Conservation (phyloP, 2,888 invertebrate species). For the Myathropa florea region DNA sequence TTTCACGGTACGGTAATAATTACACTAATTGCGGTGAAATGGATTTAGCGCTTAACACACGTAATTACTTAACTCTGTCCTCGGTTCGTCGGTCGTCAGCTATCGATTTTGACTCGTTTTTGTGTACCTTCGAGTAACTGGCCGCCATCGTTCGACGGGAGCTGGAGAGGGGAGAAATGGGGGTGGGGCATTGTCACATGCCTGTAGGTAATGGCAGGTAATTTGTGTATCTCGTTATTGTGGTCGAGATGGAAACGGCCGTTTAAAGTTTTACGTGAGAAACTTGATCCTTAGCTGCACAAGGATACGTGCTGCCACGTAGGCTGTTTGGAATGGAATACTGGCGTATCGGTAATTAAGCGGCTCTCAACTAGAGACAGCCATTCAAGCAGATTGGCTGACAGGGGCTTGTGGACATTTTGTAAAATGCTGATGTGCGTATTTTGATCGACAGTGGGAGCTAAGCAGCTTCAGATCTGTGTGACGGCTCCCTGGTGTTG, state of each 20-base stretch:
- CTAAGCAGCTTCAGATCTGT: too few species aligned
- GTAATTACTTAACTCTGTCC: constrained; percentile 6
- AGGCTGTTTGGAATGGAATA: not conserved
- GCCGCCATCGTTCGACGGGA: not conserved
- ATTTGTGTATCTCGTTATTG: not conserved
- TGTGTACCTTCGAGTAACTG: not conserved
- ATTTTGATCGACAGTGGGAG: too few species aligned
- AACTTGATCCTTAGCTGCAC: not conserved
- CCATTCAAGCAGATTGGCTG: not conserved
- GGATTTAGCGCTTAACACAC: constrained; percentile 12
- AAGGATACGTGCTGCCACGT: not conserved
- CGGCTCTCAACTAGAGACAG: not conserved
- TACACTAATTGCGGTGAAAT: constrained; percentile 19
- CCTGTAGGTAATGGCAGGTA: not conserved
- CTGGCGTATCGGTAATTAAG: not conserved
- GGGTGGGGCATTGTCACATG: not conserved
- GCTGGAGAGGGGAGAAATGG: not conserved
- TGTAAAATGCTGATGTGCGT: not conserved
- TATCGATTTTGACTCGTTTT: not conserved
- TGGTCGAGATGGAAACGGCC: not conserved
- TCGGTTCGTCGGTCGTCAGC: not conserved
- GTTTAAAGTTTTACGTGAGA: constrained; percentile 23
- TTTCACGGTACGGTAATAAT: constrained; percentile 1
- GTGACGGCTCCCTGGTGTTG: too few species aligned
- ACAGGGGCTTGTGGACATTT: not conserved